These are phyloP conservation scores for Brachypalpus laphriformis DNA, from an alignment of 2,888 invertebrate genomes.

Conservation along the genomic window DNA sequence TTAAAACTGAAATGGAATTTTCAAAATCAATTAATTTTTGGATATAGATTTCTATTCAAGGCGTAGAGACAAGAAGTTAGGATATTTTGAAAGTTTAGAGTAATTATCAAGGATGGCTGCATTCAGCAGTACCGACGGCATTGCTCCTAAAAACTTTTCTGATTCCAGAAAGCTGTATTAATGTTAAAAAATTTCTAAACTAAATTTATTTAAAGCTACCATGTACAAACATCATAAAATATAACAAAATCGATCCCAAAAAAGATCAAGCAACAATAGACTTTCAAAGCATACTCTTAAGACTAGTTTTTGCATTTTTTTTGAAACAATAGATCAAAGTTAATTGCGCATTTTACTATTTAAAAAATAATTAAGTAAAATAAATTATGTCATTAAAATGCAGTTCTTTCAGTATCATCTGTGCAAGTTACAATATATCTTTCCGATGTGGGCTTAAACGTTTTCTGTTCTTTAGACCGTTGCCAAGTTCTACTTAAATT, in stretches of 20 bases:
- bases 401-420: slow-evolving; percentile 31
- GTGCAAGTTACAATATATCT: slow-evolving; percentile 28
- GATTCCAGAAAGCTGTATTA: neutral
- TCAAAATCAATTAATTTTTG: too few relatives aligned
- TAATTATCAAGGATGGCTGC: too few relatives aligned
- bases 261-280: slow-evolving; percentile 1
- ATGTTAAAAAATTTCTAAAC: neutral
- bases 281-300: neutral
- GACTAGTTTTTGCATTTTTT: neutral
- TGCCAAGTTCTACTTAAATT: slow-evolving; percentile 19
- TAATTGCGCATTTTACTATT: neutral
- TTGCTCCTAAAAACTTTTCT: too few relatives aligned
- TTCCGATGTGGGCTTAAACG: slow-evolving; percentile 14
- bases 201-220: slow-evolving; percentile 29
- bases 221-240: neutral
- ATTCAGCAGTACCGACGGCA: too few relatives aligned
- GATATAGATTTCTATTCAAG: too few relatives aligned
- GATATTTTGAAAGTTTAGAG: too few relatives aligned
- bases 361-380: neutral
- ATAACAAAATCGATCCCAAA: slow-evolving; percentile 34
- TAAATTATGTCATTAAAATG: slow-evolving; percentile 4
- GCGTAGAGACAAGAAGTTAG: too few relatives aligned
- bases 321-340: neutral
- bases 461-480: slow-evolving; percentile 5
- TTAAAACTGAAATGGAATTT: too few relatives aligned